Base-by-base conservation (phyloP, 2,113 vertebrate species). In the Spea bombifrons region DNA sequence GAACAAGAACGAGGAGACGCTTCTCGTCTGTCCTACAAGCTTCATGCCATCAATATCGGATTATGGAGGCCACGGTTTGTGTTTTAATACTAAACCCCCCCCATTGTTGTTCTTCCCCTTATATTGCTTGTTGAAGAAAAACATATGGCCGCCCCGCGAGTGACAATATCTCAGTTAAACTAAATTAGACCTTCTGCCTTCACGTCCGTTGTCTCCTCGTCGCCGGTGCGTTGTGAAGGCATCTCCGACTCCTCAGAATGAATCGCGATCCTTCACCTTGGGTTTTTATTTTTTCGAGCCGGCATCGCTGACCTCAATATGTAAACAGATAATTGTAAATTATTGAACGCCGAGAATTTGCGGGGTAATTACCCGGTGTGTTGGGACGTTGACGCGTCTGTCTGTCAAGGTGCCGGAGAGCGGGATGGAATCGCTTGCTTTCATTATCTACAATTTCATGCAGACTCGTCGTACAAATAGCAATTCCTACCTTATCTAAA, bases 281-380 rank as follows among this genome's bases (percentile, higher is more conserved):
- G 30, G 1, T 30, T 30, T 30, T 30, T 30, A 1, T 30, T 30
- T 30, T 30, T 30, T 30, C 30, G 12, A 9, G 16, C 16, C n/a
- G 2, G 10, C 48, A 7, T 66, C 46, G 17, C 49, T 75, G 73
- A 75, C 73, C 73, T 75, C 73, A 66, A 75, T 75, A 75, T 53
- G 63, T 55, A 66, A 66, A 75, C 30, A 75, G 48, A 10, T 7
- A 44, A 10, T 59, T 66, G 73, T 75, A 46, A 75, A 75, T 65
- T 50, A 75, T 75, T 75, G 49, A 75, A 47, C 8, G 16, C 8
- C 7, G 49, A 46, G 44, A n/a, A 43, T 46, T 52, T 74, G 55
- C 45, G 7, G 46, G 10, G 12, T 52, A 65, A 66, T 75, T 65
- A 48, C 5, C 61, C 8, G 46, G 15, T 44, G 49, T 7, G n/a